Base-by-base conservation (phyloP, 2,888 invertebrate genomes). In the Drosophila affinis region DNA sequence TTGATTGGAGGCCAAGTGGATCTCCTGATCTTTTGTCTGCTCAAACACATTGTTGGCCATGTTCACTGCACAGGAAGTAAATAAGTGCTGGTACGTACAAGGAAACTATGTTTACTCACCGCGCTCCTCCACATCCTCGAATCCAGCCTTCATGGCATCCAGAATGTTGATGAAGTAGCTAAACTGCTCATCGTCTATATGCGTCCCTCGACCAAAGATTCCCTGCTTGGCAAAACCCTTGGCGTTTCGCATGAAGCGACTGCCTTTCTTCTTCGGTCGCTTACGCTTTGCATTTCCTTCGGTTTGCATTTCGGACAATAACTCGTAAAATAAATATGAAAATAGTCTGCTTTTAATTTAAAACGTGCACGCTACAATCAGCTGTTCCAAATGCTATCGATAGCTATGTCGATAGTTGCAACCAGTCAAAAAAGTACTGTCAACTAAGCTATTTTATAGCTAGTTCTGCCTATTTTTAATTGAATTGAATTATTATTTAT, bases 141-240 rank as follows among this genome's bases (percentile, higher is more conserved):
- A 95, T 3, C 94, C 95, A 61, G 94, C 94, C 72, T 94, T 94
- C 90, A 95, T 94, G 0, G 94, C 93, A 87, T 96, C 96, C 85
- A 96, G 92, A 71, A 96, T 95, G 48, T 95, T 94, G 9, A 97
- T 94, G 88, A 96, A 96, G 90, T 97, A 97, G 79, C 95, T 94
- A 82, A 96, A 97, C 6, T 95, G 94, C 71, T 96, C 96, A 7
- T 94, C 93, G 34, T 95, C 94, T 57, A 97, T 93, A 81, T 95
- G 93, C 0, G 94, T 93, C 0, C 96, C 96, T 49, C 95, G 93
- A 0, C 96, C 96, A 91, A 94, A 94, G 83, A 94, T 94, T 0
- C 96, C 96, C 78, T 94, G 94, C 79, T 95, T 96, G 0, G 94
- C 96, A 89, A 96, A 96, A 85, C 96, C 96, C 87, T 95, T 95